Evolutionary conservation across 1,140 invertebrate species (phyloP).

Genomic region (Drosophila kurseongensis): DNA sequence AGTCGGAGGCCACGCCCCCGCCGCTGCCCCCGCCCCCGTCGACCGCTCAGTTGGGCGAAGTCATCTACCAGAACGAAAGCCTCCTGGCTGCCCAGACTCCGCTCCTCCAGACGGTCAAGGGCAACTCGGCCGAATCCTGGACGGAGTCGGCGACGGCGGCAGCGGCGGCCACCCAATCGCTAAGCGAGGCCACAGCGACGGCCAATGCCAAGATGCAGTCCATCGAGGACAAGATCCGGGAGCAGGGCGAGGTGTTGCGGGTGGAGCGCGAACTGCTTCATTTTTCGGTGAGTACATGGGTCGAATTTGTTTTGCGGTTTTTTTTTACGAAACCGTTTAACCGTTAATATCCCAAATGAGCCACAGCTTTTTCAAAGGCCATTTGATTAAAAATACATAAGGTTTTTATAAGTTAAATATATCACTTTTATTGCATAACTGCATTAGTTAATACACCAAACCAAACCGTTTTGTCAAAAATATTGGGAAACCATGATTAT

Average conservation of each 20-base stretch:
- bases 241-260: slow-evolving; percentile 89
- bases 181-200: slow-evolving; percentile 86
- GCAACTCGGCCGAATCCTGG: slow-evolving; percentile 81
- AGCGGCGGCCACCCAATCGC: slow-evolving; percentile 87
- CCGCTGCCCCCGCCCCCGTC: slow-evolving; percentile 52
- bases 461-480: too few relatives aligned
- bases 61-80: slow-evolving; percentile 85
- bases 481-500: too few relatives aligned
- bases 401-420: too few relatives aligned
- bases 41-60: slow-evolving; percentile 85
- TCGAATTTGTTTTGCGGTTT: too few relatives aligned
- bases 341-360: too few relatives aligned
- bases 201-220: slow-evolving; percentile 85
- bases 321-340: too few relatives aligned
- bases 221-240: slow-evolving; percentile 86
- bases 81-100: slow-evolving; percentile 70
- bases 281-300: slow-evolving; percentile 61
- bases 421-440: too few relatives aligned
- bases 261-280: slow-evolving; percentile 91
- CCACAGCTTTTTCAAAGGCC: too few relatives aligned
- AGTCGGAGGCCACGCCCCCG: slow-evolving; percentile 72
- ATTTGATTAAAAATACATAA: too few relatives aligned
- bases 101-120: slow-evolving; percentile 75
- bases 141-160: slow-evolving; percentile 88
- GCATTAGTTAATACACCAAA: too few relatives aligned